Conservation (phyloP, 2,888 invertebrate genomes). For the Drosophila algonquin region DNA sequence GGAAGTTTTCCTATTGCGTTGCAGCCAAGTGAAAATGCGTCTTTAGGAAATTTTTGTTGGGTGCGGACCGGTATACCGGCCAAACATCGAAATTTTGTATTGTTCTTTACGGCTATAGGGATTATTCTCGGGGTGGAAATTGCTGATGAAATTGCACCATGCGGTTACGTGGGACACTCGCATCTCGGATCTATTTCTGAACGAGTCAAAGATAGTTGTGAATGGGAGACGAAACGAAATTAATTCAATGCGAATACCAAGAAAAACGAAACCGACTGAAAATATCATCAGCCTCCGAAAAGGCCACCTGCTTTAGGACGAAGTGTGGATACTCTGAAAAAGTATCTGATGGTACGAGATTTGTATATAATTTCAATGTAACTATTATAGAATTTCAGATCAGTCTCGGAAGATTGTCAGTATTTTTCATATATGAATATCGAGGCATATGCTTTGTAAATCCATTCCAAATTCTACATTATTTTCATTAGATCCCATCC, state of each 20-base stretch:
- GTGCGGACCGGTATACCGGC: not conserved
- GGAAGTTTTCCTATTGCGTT: conserved; percentile 43
- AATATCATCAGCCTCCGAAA: conserved; percentile 2
- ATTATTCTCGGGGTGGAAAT: conserved; percentile 34
- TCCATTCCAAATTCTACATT: not conserved
- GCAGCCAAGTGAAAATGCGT: conserved; percentile 62
- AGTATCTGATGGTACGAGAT: too few relatives aligned
- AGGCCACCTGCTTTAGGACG: not conserved
- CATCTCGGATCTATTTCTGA: conserved; percentile 38
- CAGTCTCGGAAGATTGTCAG: too few relatives aligned
- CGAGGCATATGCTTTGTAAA: not conserved
- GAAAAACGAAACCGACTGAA: conserved; percentile 11
- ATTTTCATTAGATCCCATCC: not conserved
- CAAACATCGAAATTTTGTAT: not conserved
- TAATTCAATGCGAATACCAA: conserved; percentile 30
- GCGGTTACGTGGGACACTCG: conserved; percentile 44
- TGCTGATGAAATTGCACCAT: conserved; percentile 71
- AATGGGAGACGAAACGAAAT: conserved; percentile 48
- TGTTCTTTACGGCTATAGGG: not conserved
- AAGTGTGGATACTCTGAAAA: conserved; percentile 3
- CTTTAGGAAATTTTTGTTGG: conserved; percentile 38
- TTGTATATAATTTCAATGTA: too few relatives aligned
- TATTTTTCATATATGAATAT: too few relatives aligned
- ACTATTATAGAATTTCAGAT: too few relatives aligned
- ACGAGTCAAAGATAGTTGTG: conserved; percentile 60